Evolutionary conservation across 2,797 vertebrate genomes (phyloP).

Genomic region (Tenualosa thibaudeaui): DNA sequence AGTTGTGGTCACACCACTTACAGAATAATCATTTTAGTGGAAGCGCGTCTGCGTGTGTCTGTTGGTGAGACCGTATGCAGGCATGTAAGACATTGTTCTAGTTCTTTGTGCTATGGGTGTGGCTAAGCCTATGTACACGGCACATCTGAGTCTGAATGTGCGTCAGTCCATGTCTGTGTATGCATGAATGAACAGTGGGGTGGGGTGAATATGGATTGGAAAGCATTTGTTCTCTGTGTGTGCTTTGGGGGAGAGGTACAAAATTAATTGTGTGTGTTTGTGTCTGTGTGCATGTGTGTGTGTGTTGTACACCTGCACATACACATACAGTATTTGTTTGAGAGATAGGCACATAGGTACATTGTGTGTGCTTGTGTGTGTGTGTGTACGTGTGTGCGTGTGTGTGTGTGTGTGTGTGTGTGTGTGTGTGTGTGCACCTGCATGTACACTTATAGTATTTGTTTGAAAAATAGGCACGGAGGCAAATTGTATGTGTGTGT

Average conservation of each 20-base stretch:
- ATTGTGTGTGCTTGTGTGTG: too few relatives aligned
- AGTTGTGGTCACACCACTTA: too few relatives aligned
- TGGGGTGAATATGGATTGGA: background rate
- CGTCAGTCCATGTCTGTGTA: background rate
- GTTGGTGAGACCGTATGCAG: background rate
- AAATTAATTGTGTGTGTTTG: background rate
- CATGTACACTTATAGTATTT: too few relatives aligned
- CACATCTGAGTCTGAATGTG: background rate
- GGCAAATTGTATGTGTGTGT: background rate
- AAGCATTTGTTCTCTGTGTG: background rate
- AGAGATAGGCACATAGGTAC: background rate
- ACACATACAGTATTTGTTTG: too few relatives aligned
- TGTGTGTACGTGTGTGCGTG: too few relatives aligned
- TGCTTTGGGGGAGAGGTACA: constrained; percentile 2
- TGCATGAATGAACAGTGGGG: background rate
- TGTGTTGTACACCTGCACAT: too few relatives aligned
- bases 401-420: background rate
- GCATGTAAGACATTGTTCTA: background rate
- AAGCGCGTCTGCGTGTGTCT: background rate
- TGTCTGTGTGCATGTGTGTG: too few relatives aligned
- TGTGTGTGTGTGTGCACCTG: background rate
- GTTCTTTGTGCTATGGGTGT: background rate
- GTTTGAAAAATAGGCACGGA: too few relatives aligned
- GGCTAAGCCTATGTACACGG: background rate
- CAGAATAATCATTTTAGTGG: too few relatives aligned